These are phyloP conservation scores for Damaliscus lunatus DNA, from an alignment of 2,113 vertebrate genomes.

Conservation along the genomic window DNA sequence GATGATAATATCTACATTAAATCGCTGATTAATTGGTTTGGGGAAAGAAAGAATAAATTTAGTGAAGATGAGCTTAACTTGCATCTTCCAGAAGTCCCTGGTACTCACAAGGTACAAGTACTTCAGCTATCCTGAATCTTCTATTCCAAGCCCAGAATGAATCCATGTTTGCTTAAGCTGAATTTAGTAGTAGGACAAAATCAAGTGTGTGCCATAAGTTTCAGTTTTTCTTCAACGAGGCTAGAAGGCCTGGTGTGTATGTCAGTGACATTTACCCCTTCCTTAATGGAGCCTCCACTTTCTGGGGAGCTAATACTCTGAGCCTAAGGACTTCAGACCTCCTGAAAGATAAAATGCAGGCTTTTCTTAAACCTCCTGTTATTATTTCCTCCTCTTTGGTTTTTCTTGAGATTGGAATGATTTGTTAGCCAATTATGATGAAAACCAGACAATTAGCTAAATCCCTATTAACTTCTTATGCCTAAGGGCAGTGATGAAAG, in stretches of 20 bases:
- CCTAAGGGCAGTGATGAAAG: constrained; percentile 31
- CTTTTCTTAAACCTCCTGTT: not conserved
- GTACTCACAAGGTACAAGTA: not conserved
- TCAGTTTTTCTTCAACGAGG: not conserved
- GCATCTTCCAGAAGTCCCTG: not conserved
- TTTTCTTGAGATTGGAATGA: constrained; percentile 24
- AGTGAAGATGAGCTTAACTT: not conserved
- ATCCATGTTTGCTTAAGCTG: not conserved
- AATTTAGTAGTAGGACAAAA: not conserved
- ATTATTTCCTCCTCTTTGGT: not conserved
- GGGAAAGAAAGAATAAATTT: not conserved
- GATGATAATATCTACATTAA: constrained; percentile 28
- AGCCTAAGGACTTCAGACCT: not conserved
- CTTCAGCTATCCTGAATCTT: not conserved
- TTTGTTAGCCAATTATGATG: constrained; percentile 24
- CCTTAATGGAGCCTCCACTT: not conserved
- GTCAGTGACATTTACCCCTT: not conserved
- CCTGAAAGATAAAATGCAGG: not conserved
- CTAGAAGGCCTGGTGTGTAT: not conserved
- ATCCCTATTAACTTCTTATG: constrained; percentile 13
- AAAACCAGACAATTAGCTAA: constrained; percentile 43
- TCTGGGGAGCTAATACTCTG: not conserved
- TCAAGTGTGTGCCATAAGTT: not conserved
- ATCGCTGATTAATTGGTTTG: not conserved
- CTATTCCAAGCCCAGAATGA: not conserved